Base-by-base conservation (phyloP, 1,140 invertebrate genomes). In the Drosophila pachea region DNA sequence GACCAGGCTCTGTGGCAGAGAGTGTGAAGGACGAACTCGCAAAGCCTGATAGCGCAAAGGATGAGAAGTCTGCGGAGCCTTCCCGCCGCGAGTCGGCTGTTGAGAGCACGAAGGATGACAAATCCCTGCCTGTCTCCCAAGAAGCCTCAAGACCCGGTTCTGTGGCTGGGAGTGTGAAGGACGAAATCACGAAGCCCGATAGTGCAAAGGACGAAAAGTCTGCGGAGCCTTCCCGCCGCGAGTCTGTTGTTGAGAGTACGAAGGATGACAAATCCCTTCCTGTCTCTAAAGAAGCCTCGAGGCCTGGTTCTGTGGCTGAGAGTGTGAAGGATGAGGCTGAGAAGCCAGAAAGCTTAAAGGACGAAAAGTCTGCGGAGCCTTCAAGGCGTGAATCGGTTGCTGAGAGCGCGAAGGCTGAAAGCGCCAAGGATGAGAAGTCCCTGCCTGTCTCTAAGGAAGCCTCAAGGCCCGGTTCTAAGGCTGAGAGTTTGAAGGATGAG, bases 141-240 rank as follows among this genome's bases (percentile, higher is more conserved):
- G 70, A 78, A 7, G n/a, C 31, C 7, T 82, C 78, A 3, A 40
- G 69, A 8, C 69, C 55, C 0, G 49, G 49, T 12, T 81, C 79
- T 0, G 71, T 73, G 0, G 71, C 40, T 0, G 71, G 60, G 8
- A 74, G 74, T 50, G 16, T 68, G 4, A 60, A 65, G 52, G 68
- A 47, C 0, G 63, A 74, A 40, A 7, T 7, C 7, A 48, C 3
- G 35, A 61, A 56, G 12, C 55, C 8, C 8, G 62, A 67, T 16
- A 52, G 50, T 16, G 3, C 35, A 0, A 70, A 55, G 12, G 53
- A 62, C 40, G 58, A 9, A 8, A 33, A 62, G 32, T 67, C 68
- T 5, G 35, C 50, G 35, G 67, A 76, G 7, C 31, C 40, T 16
- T 83, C 74, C 11, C 12, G 68, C 14, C 66, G 38, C 3, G 45